Evolutionary conservation across 2,888 invertebrate genomes (phyloP), one percentile per base, ranked within the genome.

Genomic region (Stenoptilia bipunctidactyla): DNA sequence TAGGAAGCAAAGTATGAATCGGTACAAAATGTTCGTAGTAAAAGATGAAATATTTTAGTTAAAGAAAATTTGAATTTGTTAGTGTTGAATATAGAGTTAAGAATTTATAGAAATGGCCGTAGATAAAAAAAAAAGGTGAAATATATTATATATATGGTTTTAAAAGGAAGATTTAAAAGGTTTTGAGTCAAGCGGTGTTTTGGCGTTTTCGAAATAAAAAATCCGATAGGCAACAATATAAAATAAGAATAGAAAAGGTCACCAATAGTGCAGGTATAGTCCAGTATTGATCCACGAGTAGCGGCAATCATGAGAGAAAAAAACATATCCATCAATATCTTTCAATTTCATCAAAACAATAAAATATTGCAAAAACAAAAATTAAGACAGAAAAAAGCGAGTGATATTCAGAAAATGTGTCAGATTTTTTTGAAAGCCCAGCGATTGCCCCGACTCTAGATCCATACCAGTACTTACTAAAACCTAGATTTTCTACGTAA

Each of bases 331-430:
- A 77, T 83, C 57, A 79, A 74, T 76, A 51, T 65, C 58, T 56
- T 54, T 56, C 50, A 53, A 48, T 53, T 49, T 52, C n/a, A n/a
- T n/a, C 48, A 45, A 47, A 56, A 52, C 50, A 50, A 58, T 49
- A 53, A 46, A 50, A 51, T 5, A 52, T 57, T 55, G 53, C 52
- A 45, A 54, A 47, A 54, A 61, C 34, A 40, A 43, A 41, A 40
- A 39, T 48, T 34, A 52, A 51, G 49, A 51, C 45, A n/a, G 62
- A 55, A 58, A 55, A 53, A 74, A 74, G 74, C 76, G 70, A 69
- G 63, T 64, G 61, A 49, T 62, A 73, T 87, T 88, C 88, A 89
- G 88, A 89, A 89, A 89, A 89, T 89, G 88, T 89, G 88, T 89
- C 88, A 86, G 85, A 84, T 83, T 82, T 82, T 82, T 83, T 83